phyloP scores from a whole-genome alignment of 2,797 vertebrate genomes.

The Squalus acanthias region DNA sequence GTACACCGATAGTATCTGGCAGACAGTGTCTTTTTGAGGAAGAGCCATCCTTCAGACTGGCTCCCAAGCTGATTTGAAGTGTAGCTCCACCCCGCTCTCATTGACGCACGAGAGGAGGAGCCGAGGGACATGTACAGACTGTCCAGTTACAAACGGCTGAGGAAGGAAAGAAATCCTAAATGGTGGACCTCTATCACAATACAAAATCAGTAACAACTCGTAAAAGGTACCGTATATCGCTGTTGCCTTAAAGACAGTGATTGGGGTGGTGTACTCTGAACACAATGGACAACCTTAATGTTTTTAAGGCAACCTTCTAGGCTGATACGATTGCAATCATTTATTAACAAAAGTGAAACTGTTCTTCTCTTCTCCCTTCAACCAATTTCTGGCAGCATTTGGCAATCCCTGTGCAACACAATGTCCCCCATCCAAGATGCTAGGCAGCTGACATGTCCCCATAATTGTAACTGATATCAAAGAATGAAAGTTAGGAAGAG shows the following conservation, averaged over 20 bases:
- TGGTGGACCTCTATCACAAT: no score
- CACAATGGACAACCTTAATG: background rate
- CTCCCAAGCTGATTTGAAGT: background rate
- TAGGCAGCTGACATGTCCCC: background rate
- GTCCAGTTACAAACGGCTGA: background rate
- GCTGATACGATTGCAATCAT: background rate
- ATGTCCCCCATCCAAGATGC: background rate
- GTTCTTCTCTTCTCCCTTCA: background rate
- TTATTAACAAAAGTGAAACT: slow-evolving; percentile 22
- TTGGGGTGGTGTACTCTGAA: background rate
- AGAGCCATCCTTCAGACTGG: background rate
- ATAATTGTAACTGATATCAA: background rate
- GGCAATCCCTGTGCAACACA: background rate
- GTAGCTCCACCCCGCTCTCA: background rate
- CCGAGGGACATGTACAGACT: background rate
- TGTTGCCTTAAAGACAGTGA: background rate
- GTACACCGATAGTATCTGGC: background rate
- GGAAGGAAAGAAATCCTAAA: background rate
- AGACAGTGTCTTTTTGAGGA: background rate
- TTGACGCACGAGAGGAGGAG: background rate
- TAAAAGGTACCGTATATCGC: no score
- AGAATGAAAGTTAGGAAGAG: background rate
- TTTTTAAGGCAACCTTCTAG: background rate
- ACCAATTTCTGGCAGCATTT: background rate
- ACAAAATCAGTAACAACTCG: background rate